Conservation (phyloP, 2,113 vertebrate genomes). For the Microcebus lehilahytsara region DNA sequence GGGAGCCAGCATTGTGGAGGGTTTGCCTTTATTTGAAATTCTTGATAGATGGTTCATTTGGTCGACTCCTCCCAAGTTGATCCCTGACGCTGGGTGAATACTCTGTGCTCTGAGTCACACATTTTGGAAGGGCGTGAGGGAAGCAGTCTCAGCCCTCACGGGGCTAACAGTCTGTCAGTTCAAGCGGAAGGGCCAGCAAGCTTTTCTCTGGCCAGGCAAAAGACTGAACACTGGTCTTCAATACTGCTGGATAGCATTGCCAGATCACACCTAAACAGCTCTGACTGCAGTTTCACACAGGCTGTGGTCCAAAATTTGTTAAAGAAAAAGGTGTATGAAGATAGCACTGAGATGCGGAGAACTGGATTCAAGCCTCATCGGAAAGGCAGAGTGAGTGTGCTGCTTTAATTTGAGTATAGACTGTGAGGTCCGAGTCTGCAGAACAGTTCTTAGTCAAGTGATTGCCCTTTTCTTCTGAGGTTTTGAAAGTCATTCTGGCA, state of each 20-base stretch:
- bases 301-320: not conserved
- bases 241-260: not conserved
- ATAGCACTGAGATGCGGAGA: not conserved
- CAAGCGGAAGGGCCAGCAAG: not conserved
- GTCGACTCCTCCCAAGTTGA: not conserved
- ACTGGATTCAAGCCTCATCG: not conserved
- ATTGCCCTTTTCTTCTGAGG: not conserved
- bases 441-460: not conserved
- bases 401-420: conserved; percentile 57
- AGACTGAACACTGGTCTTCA: not conserved
- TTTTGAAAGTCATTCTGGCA: conserved; percentile 1
- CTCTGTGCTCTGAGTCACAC: not conserved
- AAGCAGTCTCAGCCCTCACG: not conserved
- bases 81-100: not conserved
- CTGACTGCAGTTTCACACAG: not conserved
- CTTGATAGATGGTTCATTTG: not conserved
- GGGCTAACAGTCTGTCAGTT: not conserved
- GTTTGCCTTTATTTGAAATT: conserved; percentile 35
- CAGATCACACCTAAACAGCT: not conserved
- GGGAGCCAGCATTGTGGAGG: not conserved
- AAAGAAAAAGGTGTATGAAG: not conserved
- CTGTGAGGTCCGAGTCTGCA: not conserved
- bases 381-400: not conserved
- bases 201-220: not conserved
- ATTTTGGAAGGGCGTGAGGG: not conserved